Conservation (phyloP, 2,888 invertebrate genomes). For the Geotrupes spiniger region DNA sequence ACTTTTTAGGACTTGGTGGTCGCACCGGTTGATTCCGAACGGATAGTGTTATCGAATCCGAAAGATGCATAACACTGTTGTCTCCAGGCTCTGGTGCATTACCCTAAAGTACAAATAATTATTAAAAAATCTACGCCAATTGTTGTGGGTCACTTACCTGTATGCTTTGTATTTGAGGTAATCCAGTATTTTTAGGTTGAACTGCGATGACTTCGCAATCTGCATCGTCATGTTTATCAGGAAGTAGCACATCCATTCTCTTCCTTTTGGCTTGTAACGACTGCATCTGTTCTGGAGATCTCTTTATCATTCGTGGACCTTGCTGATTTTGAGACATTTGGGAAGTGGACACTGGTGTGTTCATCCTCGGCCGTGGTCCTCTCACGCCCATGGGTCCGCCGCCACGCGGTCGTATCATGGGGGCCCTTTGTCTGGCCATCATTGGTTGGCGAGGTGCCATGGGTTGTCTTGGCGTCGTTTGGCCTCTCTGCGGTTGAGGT, state of each 20-base stretch:
- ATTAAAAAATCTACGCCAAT: not conserved
- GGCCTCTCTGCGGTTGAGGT: conserved; percentile 21
- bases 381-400: conserved; percentile 30
- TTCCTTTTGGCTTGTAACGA: conserved; percentile 47
- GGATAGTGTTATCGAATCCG: conserved; percentile 71
- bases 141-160: conserved; percentile 53
- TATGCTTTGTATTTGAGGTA: conserved; percentile 73
- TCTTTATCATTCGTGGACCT: conserved; percentile 23
- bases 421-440: conserved; percentile 30
- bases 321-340: conserved; percentile 14
- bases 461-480: conserved; percentile 24
- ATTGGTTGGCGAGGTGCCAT: conserved; percentile 30
- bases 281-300: conserved; percentile 43
- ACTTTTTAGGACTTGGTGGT: conserved; percentile 54
- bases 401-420: conserved; percentile 36
- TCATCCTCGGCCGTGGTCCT: conserved; percentile 30
- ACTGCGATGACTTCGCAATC: conserved; percentile 74
- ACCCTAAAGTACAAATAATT: conserved; percentile 32
- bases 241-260: conserved; percentile 63
- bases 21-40: conserved; percentile 53
- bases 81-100: conserved; percentile 44
- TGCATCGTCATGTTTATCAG: conserved; percentile 69
- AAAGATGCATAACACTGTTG: conserved; percentile 62
- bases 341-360: conserved; percentile 11
- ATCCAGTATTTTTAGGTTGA: conserved; percentile 66